phyloP scores from a whole-genome alignment of 92 coral and sea anemone species.

The Epizoanthus illoricatus region DNA sequence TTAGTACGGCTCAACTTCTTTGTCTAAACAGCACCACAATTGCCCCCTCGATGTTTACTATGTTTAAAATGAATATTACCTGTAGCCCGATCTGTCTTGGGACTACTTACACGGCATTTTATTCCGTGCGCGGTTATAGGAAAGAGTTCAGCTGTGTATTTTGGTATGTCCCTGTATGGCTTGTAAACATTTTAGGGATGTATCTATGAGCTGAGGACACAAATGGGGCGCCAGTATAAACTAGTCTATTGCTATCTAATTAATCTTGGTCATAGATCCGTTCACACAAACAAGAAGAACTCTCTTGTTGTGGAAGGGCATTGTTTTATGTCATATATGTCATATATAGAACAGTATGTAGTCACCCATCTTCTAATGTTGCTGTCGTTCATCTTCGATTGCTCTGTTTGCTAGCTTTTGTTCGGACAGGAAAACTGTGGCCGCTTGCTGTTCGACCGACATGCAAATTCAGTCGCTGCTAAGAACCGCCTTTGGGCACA shows the following conservation, averaged over 20 bases:
- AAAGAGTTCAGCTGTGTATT: not conserved
- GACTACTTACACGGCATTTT: not conserved
- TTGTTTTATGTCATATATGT: not conserved
- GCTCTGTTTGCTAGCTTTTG: conserved; percentile 33
- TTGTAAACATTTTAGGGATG: conserved; percentile 2
- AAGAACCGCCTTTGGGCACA: conserved; percentile 63
- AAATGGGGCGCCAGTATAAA: conserved; percentile 16
- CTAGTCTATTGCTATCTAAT: conserved; percentile 15
- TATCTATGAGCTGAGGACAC: not conserved
- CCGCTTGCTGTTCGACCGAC: conserved; percentile 37
- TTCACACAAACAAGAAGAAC: conserved; percentile 17
- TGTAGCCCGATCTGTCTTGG: not conserved
- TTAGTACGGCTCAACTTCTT: conserved; percentile 16
- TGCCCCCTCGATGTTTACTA: conserved; percentile 40
- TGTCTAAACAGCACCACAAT: conserved; percentile 7
- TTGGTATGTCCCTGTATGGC: not conserved
- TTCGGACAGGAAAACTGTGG: conserved; percentile 7
- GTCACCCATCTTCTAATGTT: conserved; percentile 1
- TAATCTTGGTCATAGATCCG: conserved; percentile 17
- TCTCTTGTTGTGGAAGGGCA: not conserved
- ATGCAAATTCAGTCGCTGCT: conserved; percentile 48
- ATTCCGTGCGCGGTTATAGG: not conserved
- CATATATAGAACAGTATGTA: conserved; percentile 1
- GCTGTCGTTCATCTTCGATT: conserved; percentile 21
- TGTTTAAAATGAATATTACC: not conserved